These are phyloP conservation scores for Catamblyrhynchus diadema DNA, from an alignment of 2,797 vertebrate genomes.

Conservation along the genomic window DNA sequence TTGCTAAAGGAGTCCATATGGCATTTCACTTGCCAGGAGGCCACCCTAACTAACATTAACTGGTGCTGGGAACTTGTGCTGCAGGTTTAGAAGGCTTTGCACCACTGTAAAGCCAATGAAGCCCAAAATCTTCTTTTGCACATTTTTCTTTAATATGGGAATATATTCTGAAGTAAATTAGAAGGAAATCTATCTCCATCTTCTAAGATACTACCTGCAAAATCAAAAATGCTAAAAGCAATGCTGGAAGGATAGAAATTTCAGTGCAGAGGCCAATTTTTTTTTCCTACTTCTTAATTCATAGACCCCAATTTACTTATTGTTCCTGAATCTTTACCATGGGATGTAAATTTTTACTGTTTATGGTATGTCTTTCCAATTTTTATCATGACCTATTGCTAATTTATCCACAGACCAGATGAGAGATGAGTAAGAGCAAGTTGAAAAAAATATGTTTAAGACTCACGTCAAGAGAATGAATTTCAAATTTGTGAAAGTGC, in stretches of 20 bases:
- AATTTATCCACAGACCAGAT: neutral
- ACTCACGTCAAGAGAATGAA: neutral
- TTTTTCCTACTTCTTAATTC: neutral
- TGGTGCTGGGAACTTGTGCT: neutral
- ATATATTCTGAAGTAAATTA: neutral
- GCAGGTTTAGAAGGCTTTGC: neutral
- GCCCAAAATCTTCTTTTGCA: neutral
- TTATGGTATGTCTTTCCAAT: neutral
- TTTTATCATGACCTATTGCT: neutral
- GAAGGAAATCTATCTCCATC: neutral
- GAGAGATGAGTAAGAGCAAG: neutral
- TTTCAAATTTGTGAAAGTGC: neutral
- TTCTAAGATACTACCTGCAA: neutral
- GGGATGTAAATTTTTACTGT: slow-evolving; percentile 5
- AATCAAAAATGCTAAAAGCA: neutral
- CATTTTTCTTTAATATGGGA: neutral
- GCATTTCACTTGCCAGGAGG: neutral
- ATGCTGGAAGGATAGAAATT: neutral
- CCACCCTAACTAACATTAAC: neutral
- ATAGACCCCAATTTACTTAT: neutral
- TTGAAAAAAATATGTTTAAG: slow-evolving; percentile 14
- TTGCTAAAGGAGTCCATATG: neutral
- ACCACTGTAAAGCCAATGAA: neutral
- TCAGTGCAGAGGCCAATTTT: neutral
- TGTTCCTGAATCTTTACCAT: neutral